Evolutionary conservation across 2,888 invertebrate species (phyloP), one percentile per base, ranked within the genome.

Genomic region (Drosophila antonietae): DNA sequence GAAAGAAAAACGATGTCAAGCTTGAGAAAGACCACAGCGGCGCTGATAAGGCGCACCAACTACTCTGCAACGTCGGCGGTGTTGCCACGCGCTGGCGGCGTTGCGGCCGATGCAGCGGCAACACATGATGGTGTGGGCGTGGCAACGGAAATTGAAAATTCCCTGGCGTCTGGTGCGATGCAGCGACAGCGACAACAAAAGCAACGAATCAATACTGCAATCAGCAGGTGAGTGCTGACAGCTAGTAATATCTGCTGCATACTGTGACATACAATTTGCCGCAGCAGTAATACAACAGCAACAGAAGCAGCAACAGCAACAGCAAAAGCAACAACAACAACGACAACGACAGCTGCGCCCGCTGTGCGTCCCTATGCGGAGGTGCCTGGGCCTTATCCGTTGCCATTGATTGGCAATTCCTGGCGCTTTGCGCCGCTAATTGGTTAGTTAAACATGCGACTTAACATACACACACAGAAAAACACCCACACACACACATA

Each of bases 371-470:
- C 95, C 0, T 97, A 96, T 91, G 92, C 94, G 57, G 94, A 94
- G 69, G 95, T 97, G 90, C 97, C 97, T 5, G 97, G 97, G 23
- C 96, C 96, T 20, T 95, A 93, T 92, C 95, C 95, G 57, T 91
- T 96, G 89, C 96, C 96, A 1, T 65, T 96, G 53, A 93, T 97
- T 57, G 97, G 97, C 63, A 97, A 97, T 91, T 95, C 96, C 5
- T 97, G 97, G 97, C 94, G 96, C 78, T 96, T 97, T 92, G 95
- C 96, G 57, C 95, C 95, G 8, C 84, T 94, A 66, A 94, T 95
- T 85, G 95, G 95, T 95, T 92, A 93, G 91, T 85, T 44, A 55
- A 41, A 52, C 56, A 39, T 28, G 51, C 6, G 31, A 43, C 18
- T 51, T n/a, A 35, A 6, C 35, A 56, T 14, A 7, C 18, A 31